Conservation (phyloP, 2,797 vertebrate genomes). For the Columba guinea region DNA sequence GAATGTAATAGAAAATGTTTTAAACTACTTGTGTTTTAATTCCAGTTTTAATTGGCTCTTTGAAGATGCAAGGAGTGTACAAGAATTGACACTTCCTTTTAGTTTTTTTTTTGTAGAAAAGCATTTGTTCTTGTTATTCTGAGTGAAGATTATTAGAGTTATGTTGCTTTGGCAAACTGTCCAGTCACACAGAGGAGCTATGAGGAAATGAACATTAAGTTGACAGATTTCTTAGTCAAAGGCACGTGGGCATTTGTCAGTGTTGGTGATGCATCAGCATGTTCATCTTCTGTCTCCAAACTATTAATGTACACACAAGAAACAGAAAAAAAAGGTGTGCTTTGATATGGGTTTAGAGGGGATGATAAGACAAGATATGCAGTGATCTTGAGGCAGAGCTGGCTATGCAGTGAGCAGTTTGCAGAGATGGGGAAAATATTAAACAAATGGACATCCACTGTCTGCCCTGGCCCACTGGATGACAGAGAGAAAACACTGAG, state of each 20-base stretch:
- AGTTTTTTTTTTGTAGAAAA: neutral
- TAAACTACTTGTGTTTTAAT: slow-evolving; percentile 50
- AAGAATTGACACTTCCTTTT: slow-evolving; percentile 21
- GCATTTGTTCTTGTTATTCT: neutral
- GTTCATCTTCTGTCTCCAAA: neutral
- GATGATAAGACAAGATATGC: neutral
- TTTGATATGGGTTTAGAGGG: neutral
- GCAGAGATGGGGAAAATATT: neutral
- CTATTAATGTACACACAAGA: neutral
- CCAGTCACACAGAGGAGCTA: neutral
- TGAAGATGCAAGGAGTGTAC: neutral
- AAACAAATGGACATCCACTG: neutral
- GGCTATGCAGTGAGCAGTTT: neutral
- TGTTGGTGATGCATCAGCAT: neutral
- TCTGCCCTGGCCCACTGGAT: neutral
- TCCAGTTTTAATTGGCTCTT: slow-evolving; percentile 39
- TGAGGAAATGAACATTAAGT: neutral
- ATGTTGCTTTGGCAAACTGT: slow-evolving; percentile 19
- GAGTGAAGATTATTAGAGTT: neutral
- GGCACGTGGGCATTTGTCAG: neutral
- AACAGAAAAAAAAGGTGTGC: neutral
- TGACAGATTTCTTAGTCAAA: slow-evolving; percentile 22
- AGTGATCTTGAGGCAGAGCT: neutral
- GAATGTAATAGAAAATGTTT: slow-evolving; percentile 47
- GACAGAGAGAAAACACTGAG: neutral